Base-by-base conservation (phyloP, 2,113 vertebrate species). In the Pollachius pollachius region DNA sequence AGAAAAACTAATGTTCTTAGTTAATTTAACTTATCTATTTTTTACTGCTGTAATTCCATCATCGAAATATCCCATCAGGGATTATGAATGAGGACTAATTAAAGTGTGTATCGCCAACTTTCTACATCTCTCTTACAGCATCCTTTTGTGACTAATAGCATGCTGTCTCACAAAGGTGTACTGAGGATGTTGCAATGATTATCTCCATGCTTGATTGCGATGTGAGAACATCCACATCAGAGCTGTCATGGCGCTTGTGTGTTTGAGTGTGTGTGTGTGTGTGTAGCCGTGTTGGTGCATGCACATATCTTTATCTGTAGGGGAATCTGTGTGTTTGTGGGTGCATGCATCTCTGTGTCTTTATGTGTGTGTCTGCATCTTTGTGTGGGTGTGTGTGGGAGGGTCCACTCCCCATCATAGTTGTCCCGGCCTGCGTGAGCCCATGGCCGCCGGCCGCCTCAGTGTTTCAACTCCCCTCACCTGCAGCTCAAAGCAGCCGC, bases 401-500 rank as follows among this genome's bases (percentile, higher is more conserved):
- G 52, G 52, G 16, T 13, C 30, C 30, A 34, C 30, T 4, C 30
- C 30, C 30, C 30, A 5, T 34, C 30, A 34, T 4, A 34, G 30
- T 7, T 34, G 30, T 34, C 30, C 30, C 30, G 30, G 30, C 30
- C 30, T 34, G 30, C 6, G 30, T 34, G 30, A 7, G 30, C 30
- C 30, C 30, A 34, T 34, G 30, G 3, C 30, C 30, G 30, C 30
- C 4, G 30, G 30, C 30, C 75, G 83, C 79, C 83, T 83, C 72
- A 78, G 81, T 85, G 83, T 77, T 74, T 85, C 82, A 86, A 86
- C 79, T 83, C 79, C 77, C 85, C 78, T 25, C 85, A 82, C 83
- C 85, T 86, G 85, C 87, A 89, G 86, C 85, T 90, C 88, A 90
- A 88, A 84, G 52, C 74, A 74, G 15, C 63, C 60, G 9, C 15